Evolutionary conservation across 2,797 vertebrate genomes (phyloP), one percentile per base, ranked within the genome.

Genomic region (Distichodus sexfasciatus): DNA sequence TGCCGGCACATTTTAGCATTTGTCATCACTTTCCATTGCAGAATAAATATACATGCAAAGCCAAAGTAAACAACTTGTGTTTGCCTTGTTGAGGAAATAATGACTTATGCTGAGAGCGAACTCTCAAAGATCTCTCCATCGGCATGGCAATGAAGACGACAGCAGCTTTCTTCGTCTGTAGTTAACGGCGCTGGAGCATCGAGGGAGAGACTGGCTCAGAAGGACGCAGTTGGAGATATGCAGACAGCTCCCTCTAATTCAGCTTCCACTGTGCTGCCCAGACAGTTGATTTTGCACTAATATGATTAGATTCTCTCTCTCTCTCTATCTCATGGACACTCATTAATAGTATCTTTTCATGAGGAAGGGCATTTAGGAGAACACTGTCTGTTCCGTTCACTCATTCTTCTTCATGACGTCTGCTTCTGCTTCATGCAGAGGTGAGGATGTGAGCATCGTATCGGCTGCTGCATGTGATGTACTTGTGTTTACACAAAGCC

Each of bases 141-240:
- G 62, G 54, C 35, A 43, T 63, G 60, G 36, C 43, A 76, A 64
- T 68, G 43, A 53, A 62, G 68, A 69, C 14, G 59, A 54, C 43
- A 33, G 43, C 60, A 60, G 41, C 35, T 43, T 23, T 57, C 26
- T 15, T 55, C 36, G 44, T 35, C 19, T 23, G 9, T 44, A 35
- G 63, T 60, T 69, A 61, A 11, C 28, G 21, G 35, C 47, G 26
- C 1, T 61, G 66, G 59, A 63, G 65, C 51, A 63, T 54, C 47
- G 17, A 44, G 54, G 33, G 36, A 31, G 24, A 36, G 14, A 58
- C 31, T 21, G 3, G 12, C 48, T 65, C 58, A 75, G 46, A 72
- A 58, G 15, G 58, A 41, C 15, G 28, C 28, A 65, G 46, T 19
- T 40, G 40, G 55, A 43, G 8, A 51, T 67, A 36, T 41, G 24